Evolutionary conservation across 2,888 invertebrate species (phyloP).

Genomic region (Dione juno): DNA sequence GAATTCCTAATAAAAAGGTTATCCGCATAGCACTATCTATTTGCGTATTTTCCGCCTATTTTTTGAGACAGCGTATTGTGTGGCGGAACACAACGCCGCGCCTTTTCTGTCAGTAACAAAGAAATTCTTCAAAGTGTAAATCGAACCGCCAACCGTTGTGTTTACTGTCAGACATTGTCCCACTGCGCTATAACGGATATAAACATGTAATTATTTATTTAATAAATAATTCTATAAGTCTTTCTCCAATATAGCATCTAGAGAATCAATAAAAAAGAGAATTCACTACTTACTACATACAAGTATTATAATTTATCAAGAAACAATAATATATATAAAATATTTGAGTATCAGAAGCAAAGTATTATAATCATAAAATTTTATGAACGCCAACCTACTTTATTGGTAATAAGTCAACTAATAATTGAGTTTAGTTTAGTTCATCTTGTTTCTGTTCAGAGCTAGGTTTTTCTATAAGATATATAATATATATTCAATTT

Average conservation of each 20-base stretch:
- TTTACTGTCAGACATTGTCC: no score
- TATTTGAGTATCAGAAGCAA: slow-evolving; percentile 6
- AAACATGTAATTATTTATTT: no score
- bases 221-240: background rate
- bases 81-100: no score
- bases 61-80: no score
- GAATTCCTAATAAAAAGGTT: no score
- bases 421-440: slow-evolving; percentile 40
- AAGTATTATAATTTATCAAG: background rate
- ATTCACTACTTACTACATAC: background rate
- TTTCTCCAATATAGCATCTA: background rate
- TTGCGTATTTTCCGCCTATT: no score
- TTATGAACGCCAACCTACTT: background rate
- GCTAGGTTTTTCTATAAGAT: slow-evolving; percentile 30
- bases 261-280: slow-evolving; percentile 9
- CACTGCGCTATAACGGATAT: no score
- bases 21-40: no score
- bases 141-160: no score
- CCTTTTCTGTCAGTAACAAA: no score
- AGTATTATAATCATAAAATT: slow-evolving; percentile 6
- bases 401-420: slow-evolving; percentile 28
- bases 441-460: slow-evolving; percentile 29
- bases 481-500: slow-evolving; percentile 11
- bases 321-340: slow-evolving; percentile 8
- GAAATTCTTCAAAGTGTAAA: no score